Evolutionary conservation across 2,888 invertebrate species (phyloP), one percentile per base, ranked within the genome.

Genomic region (Tachystola acroxantha): DNA sequence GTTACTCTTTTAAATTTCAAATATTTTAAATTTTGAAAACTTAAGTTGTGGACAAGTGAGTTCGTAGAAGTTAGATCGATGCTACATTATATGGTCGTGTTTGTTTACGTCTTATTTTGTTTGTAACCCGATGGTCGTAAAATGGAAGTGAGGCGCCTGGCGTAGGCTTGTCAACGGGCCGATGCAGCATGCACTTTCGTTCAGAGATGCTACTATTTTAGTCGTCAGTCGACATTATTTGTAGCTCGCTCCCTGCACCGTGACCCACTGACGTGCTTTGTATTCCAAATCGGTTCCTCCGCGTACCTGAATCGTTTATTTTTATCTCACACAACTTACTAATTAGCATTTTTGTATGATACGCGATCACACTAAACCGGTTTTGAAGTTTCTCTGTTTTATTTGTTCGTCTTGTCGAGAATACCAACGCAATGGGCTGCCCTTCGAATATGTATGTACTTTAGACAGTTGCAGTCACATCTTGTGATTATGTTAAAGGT

Each of bases 201-300:
- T 49, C 55, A 48, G 46, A 27, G 27, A 27, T 27, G 12, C 37
- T 43, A 60, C 69, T 80, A 80, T 79, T 78, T 74, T 57, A 45
- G 68, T 67, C 62, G 59, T 43, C 55, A 43, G 63, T 66, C 58
- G 55, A 61, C 53, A 64, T 73, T 79, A 79, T 80, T 80, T 78
- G 49, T 61, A 64, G 69, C 64, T 48, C 52, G 55, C 57, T 62
- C 66, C 61, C 64, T 69, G 70, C 70, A 56, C 75, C 68, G 64
- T 82, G 78, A 82, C 81, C 79, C 68, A 84, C 62, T 80, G 70
- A 55, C 65, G 64, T 63, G 64, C 54, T 62, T 67, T 71, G 73
- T 74, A 68, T 69, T 72, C 69, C 60, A 63, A 67, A 57, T 67
- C 57, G 48, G 62, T 60, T 46, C 45, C 48, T 57, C 44, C 45